These are phyloP conservation scores for Neocloeon triangulifer DNA, from an alignment of 1,140 invertebrate genomes.

Conservation along the genomic window DNA sequence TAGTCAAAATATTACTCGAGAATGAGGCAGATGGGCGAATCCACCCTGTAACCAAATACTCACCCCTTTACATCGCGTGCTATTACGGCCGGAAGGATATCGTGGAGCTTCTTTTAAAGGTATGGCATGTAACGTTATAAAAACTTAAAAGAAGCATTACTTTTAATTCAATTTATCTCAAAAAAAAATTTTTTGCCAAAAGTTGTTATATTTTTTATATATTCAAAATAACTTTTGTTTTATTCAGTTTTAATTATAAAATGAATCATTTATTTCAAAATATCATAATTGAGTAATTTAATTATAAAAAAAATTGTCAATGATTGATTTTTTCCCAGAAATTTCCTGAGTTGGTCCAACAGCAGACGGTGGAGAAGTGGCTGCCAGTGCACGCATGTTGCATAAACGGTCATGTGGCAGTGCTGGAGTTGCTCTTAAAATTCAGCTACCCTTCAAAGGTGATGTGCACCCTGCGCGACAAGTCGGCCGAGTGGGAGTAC, in stretches of 20 bases:
- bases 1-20: constrained; percentile 56
- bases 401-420: constrained; percentile 57
- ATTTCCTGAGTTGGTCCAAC: constrained; percentile 35
- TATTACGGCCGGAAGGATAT: constrained; percentile 67
- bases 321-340: constrained; percentile 23
- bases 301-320: constrained; percentile 2
- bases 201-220: no score
- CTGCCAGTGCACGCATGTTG: constrained; percentile 79
- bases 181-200: no score
- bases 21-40: constrained; percentile 63
- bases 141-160: no score
- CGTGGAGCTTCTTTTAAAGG: constrained; percentile 48
- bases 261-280: background rate
- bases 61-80: constrained; percentile 77
- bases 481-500: constrained; percentile 55
- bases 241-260: background rate
- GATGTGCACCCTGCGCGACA: constrained; percentile 35
- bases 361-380: constrained; percentile 76
- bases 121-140: no score
- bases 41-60: constrained; percentile 76
- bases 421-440: constrained; percentile 57
- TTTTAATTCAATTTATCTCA: no score
- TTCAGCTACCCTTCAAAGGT: constrained; percentile 58
- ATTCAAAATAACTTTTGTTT: constrained; percentile 2
- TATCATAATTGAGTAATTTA: constrained; percentile 1